Evolutionary conservation across 37 sponge, comb jelly and placozoan species (phyloP), one percentile per base, ranked within the genome.

Genomic region (Lycopodina hypogea): DNA sequence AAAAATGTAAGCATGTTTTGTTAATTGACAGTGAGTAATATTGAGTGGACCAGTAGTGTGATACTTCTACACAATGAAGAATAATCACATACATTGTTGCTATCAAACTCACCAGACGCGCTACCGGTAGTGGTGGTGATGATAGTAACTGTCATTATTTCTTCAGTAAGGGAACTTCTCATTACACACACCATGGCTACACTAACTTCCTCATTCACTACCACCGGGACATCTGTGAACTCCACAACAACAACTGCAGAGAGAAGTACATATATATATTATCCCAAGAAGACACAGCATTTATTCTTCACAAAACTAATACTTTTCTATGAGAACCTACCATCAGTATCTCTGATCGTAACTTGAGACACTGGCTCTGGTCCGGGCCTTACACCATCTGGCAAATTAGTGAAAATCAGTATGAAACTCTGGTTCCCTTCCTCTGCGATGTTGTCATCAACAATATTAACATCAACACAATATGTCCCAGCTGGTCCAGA

Each of bases 171-270:
- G 19, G 28, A 62, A 42, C 40, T 56, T 56, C 45, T 67, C 17
- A 55, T 71, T 23, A 74, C 58, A 56, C 72, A 75, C 1, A 79
- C 80, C 7, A 42, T 66, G 32, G 80, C 81, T 33, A 48, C 37
- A 2, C 81, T 73, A 59, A 60, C 56, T 26, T 71, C n/a, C 32
- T 81, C 81, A 72, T 81, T 69, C 39, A 81, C 81, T 8, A 22
- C 62, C 2, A 72, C 81, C 58, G 71, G 64, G 0, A 14, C 0
- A 32, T 63, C 60, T 32, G 12, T 3, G 29, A 81, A 81, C 19
- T 71, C n/a, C 33, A 81, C 32, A 0, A 19, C 58, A 36, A 72
- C 29, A 23, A 33, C 79, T 78, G 56, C 22, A 32, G 26, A 3
- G 6, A n/a, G n/a, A n/a, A n/a, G n/a, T n/a, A n/a, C n/a, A n/a